Percentiles rank a stretch among this genome's conserved stretches.
phyloP scores from a whole-genome alignment of 2,113 vertebrate genomes.

The Chiloscyllium plagiosum region DNA sequence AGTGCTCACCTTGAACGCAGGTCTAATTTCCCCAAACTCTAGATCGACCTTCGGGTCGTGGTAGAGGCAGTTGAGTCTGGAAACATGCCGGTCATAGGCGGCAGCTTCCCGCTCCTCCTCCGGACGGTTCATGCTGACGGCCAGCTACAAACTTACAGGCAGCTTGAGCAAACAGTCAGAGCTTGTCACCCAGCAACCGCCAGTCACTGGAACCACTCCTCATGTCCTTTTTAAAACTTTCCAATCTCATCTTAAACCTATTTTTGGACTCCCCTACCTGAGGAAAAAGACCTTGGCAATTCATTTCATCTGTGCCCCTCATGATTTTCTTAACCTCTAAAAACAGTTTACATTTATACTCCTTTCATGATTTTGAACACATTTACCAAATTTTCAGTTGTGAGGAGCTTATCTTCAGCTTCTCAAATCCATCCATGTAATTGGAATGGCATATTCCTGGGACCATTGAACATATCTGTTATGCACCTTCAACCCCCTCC shows the following conservation, averaged over 20 bases:
- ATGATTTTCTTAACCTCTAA: not conserved
- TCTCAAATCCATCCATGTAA: not conserved
- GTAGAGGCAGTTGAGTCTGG: slow-evolving; percentile 61
- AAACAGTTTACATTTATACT: too few relatives aligned
- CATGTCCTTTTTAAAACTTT: too few relatives aligned
- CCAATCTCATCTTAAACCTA: not conserved
- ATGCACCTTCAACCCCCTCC: not conserved
- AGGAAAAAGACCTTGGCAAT: not conserved
- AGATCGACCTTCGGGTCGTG: slow-evolving; percentile 76
- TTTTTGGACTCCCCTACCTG: not conserved
- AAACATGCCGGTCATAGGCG: slow-evolving; percentile 62
- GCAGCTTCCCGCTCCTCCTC: slow-evolving; percentile 43
- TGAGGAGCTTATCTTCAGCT: not conserved
- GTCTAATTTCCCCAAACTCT: slow-evolving; percentile 60
- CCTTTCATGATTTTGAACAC: not conserved
- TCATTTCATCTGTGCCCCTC: not conserved
- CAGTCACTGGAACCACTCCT: too few relatives aligned
- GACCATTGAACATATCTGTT: not conserved
- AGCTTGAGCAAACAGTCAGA: too few relatives aligned
- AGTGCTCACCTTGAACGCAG: slow-evolving; percentile 50
- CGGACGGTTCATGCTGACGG: not conserved
- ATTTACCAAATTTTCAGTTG: not conserved
- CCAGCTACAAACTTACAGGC: not conserved
- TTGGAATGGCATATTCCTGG: too few relatives aligned
- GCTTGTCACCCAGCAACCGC: too few relatives aligned